Conservation (phyloP, 2,113 vertebrate species). For the Boulengerochromis microlepis region DNA sequence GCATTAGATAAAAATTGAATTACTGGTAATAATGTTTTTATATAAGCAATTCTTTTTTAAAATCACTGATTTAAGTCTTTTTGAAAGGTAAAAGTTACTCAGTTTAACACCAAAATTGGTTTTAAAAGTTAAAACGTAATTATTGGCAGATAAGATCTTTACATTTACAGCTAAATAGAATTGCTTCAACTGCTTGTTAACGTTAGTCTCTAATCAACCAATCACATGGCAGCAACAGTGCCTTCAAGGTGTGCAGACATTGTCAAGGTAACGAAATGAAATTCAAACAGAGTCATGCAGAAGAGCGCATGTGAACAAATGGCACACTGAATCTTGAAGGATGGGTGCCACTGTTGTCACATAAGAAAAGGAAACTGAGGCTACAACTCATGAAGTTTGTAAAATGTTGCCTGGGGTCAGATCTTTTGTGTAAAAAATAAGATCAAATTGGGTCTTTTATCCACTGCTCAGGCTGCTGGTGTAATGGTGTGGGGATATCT, state of each 20-base stretch:
- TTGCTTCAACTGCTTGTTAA: background rate
- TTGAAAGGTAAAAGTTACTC: background rate
- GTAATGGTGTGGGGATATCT: background rate
- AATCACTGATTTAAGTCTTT: background rate
- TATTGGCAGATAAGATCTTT: background rate
- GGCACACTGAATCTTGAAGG: background rate
- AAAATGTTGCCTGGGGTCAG: background rate
- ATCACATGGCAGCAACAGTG: background rate
- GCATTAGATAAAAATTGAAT: background rate
- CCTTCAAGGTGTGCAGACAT: background rate
- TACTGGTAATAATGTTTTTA: background rate
- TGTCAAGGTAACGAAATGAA: background rate
- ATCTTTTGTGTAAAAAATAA: background rate
- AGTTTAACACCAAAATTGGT: background rate
- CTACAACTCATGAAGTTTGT: background rate
- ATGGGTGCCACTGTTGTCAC: background rate
- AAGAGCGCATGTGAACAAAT: background rate
- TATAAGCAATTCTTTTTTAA: fast-evolving
- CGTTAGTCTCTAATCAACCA: background rate
- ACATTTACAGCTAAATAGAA: background rate
- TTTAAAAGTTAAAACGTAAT: background rate
- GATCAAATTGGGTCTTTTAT: background rate
- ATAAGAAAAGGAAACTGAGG: background rate
- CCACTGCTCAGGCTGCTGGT: background rate
- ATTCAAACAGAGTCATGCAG: background rate